phyloP scores from a whole-genome alignment of 2,113 vertebrate genomes.

The Ceyx melanurus region DNA sequence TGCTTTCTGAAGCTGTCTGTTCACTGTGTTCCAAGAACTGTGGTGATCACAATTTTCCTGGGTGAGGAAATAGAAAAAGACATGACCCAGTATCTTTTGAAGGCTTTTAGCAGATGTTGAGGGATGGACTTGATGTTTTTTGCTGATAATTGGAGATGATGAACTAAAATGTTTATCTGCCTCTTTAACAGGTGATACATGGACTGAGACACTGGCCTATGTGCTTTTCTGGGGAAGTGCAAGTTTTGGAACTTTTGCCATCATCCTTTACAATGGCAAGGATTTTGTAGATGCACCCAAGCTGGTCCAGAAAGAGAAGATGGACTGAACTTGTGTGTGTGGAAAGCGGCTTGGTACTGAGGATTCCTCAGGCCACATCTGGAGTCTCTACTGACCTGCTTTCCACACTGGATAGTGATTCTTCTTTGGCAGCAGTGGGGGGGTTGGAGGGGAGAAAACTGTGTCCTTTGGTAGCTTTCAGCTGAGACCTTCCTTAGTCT shows the following conservation, averaged over 20 bases:
- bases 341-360: conserved; percentile 91
- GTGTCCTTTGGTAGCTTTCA: not conserved
- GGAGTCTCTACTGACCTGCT: conserved; percentile 93
- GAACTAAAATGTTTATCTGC: not conserved
- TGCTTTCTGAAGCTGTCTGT: not conserved
- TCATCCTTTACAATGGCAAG: conserved; percentile 94
- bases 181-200: conserved; percentile 86
- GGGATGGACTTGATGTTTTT: not conserved
- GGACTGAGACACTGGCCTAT: conserved; percentile 94
- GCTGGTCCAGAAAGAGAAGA: conserved; percentile 96
- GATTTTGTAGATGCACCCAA: conserved; percentile 95
- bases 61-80: not conserved
- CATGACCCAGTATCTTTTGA: not conserved
- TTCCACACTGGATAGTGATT: conserved; percentile 72
- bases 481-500: not conserved
- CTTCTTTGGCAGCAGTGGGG: not conserved
- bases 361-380: conserved; percentile 78
- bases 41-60: not conserved
- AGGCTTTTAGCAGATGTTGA: not conserved
- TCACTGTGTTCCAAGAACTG: not conserved
- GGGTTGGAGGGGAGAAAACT: not conserved
- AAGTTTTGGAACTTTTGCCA: conserved; percentile 87
- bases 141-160: not conserved
- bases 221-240: conserved; percentile 94
- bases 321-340: conserved; percentile 99